A percentile compares a stretch with the other conserved stretches of the same genome.
Evolutionary conservation across 2,888 invertebrate species (phyloP).

Genomic region (Leptinotarsa rubiginosa): DNA sequence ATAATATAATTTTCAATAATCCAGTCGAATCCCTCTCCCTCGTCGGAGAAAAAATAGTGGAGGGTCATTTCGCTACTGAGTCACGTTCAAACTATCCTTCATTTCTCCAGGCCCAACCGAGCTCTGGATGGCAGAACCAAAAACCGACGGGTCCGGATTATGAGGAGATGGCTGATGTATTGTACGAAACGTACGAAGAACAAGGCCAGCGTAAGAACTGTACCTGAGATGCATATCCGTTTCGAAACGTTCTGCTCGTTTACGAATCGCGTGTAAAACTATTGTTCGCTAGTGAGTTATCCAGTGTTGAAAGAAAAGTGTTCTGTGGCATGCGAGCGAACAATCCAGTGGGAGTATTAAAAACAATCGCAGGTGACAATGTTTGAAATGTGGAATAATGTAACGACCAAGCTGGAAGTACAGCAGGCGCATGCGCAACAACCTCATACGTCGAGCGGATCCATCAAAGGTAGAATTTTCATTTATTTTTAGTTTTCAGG

Average conservation of each 20-base stretch:
- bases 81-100: conserved; percentile 3
- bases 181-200: conserved; percentile 66
- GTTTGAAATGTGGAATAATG: conserved; percentile 88
- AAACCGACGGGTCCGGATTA: conserved; percentile 52
- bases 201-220: conserved; percentile 56
- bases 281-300: conserved; percentile 8
- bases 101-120: conserved; percentile 13
- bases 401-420: conserved; percentile 80
- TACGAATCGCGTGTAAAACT: conserved; percentile 13
- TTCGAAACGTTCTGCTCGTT: background rate
- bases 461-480: conserved; percentile 78
- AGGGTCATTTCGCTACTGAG: background rate
- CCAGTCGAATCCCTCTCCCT: background rate
- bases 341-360: conserved; percentile 21
- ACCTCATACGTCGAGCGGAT: conserved; percentile 84
- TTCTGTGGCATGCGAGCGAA: conserved; percentile 9
- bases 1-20: background rate
- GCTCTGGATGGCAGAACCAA: conserved; percentile 17
- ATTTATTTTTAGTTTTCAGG: background rate
- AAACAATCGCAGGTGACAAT: conserved; percentile 67
- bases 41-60: background rate
- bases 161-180: conserved; percentile 66
- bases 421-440: conserved; percentile 76
- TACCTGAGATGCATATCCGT: background rate
- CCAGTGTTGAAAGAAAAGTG: conserved; percentile 7